Evolutionary conservation across 1,140 invertebrate species (phyloP), one percentile per base, ranked within the genome.

Genomic region (Atta texana): DNA sequence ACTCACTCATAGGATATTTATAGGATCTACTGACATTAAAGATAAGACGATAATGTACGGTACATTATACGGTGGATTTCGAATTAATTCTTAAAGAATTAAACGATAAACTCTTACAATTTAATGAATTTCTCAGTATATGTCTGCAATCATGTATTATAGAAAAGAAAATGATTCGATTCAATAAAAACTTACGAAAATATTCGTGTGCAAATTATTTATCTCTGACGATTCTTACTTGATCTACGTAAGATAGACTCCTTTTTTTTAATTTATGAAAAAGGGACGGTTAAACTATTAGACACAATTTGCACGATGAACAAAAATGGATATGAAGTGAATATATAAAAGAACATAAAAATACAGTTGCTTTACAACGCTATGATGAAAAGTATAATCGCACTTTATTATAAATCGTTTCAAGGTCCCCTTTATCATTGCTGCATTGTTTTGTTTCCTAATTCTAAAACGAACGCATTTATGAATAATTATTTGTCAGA

Each of bases 101-200:
- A 92, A 93, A 91, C 85, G 89, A 94, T 93, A 66, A 90, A 64
- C 88, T 92, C 90, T 93, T 92, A 80, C 93, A 93, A 93, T 89
- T 94, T 92, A 92, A 94, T 90, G 66, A 93, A 93, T 93, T 93
- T 94, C 91, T 93, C 92, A 93, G 84, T 93, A 93, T 94, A 94
- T 94, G 93, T 94, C 92, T 93, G 90, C 94, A 93, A 94, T 94
- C 93, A 93, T 94, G 93, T 94, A 93, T 93, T 92, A 94, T 94
- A 94, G 92, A 92, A 53, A 85, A 92, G 75, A 78, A 87, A 93
- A 91, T 91, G 91, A 92, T 94, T 93, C 92, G 90, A 94, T 94
- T 93, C 92, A 94, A 94, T 94, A 94, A 94, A 94, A 93, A 92
- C 91, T 87, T 92, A 91, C 75, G 87, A 94, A 92, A 93, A 81